Base-by-base conservation (phyloP, 2,888 invertebrate species). In the Nephrotoma appendiculata region DNA sequence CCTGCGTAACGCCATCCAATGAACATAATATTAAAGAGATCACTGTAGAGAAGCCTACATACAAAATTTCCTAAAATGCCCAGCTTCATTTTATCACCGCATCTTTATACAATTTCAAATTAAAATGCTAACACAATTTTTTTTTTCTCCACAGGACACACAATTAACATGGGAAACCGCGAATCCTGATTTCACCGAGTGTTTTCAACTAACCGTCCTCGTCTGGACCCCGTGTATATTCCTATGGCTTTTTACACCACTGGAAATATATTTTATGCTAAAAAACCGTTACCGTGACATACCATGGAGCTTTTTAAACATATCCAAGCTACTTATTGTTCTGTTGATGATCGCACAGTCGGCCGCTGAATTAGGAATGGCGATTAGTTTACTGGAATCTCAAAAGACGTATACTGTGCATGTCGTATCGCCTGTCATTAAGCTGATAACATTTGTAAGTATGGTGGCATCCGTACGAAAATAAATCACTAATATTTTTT, bases 201-300 rank as follows among this genome's bases (percentile, higher is more conserved):
- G 96, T 90, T 96, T 96, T 90, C 94, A 95, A 91, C 93, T 94
- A 89, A 95, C 96, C 1, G 93, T 95, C n/a, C 90, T 96, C 83
- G 91, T 95, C 86, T 96, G 96, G 96, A 90, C 93, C 11, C 96
- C 96, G 0, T 94, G 95, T 89, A 91, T 92, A 45, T 94, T 95
- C 90, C 91, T 96, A 31, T 95, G 94, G 94, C 88, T 93, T 0
- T 93, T 94, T 88, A 91, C 93, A 0, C 92, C 93, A 31, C 89
- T 95, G 87, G 94, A 94, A 90, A 91, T 92, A 84, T 93, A 91
- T 89, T 93, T 93, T 88, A 91, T 94, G 86, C 88, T 92, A 86
- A 91, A 92, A 88, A 94, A 94, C 89, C 93, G 92, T 90, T 92
- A 91, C 88, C 92, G 92, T 89, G 91, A 93, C 89, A 92, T 94